Evolutionary conservation across 2,113 vertebrate species (phyloP), one percentile per base, ranked within the genome.

Genomic region (Nycticebus coucang): DNA sequence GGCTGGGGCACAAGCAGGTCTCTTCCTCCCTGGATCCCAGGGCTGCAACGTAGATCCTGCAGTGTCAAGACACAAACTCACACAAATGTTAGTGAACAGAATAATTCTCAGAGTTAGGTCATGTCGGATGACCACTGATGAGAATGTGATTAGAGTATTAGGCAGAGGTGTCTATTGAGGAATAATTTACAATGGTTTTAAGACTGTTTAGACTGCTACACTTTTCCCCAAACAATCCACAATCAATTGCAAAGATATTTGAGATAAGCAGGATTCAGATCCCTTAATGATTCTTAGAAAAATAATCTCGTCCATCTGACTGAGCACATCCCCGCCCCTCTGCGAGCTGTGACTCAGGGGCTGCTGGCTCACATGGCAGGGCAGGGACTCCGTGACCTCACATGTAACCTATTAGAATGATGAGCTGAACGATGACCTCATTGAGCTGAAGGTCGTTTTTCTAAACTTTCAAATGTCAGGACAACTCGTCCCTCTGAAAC

Each of bases 241-340:
- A 1, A 4, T 21, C 69, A 33, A 24, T 0, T 8, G 69, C 35
- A 66, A 64, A 59, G 68, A 28, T 8, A 3, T 35, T 3, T 21
- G 24, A n/a, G 33, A 35, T 4, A 17, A n/a, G 14, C 21, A 53
- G 69, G 30, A 28, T 30, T 26, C 4, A 12, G 33, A 2, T 2
- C 30, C 13, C 17, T 1, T 5, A 2, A 17, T 7, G 45, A 22
- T 2, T 55, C 74, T 77, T 41, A 19, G 69, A 41, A 19, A 37
- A 59, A 26, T 2, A 1, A 30, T 12, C 19, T 13, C 0, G 11
- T 21, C n/a, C 17, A 5, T 11, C 13, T 1, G 53, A 12, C 37
- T 0, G 0, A 0, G 2, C 21, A 41, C n/a, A 19, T 0, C 17
- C 13, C 5, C 0, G 4, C 53, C 30, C 9, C 5, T 59, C n/a